Conservation (phyloP, 2,888 invertebrate species). For the Eulithis prunata region DNA sequence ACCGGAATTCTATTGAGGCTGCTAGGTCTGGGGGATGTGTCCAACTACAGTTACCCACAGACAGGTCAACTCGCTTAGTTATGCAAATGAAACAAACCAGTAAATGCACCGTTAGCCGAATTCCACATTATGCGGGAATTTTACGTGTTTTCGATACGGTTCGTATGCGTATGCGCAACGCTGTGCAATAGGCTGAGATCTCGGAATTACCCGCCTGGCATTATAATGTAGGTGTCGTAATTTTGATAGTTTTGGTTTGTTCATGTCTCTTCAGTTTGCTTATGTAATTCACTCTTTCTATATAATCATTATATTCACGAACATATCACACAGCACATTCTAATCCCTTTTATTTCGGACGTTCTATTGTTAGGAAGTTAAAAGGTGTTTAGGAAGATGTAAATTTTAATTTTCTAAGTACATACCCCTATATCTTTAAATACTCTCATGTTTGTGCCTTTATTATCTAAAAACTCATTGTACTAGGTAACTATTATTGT, state of each 20-base stretch:
- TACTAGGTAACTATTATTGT: too few relatives aligned
- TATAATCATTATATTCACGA: too few relatives aligned
- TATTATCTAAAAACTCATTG: too few relatives aligned
- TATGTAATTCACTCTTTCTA: too few relatives aligned
- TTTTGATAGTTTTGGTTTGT: conserved; percentile 2
- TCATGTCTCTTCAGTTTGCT: background rate
- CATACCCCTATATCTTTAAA: too few relatives aligned
- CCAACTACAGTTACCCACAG: conserved; percentile 27
- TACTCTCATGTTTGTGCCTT: too few relatives aligned
- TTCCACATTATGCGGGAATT: conserved; percentile 44
- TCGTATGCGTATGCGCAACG: conserved; percentile 24
- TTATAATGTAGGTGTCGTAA: conserved; percentile 8
- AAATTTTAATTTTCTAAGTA: too few relatives aligned
- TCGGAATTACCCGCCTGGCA: conserved; percentile 10
- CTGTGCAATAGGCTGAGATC: conserved; percentile 24
- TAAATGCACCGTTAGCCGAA: conserved; percentile 45
- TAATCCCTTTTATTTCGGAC: too few relatives aligned
- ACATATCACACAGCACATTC: too few relatives aligned
- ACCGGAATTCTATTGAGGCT: conserved; percentile 29
- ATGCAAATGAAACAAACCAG: conserved; percentile 41
- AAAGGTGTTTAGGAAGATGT: too few relatives aligned
- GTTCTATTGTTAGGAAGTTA: too few relatives aligned
- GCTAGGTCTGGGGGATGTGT: conserved; percentile 31
- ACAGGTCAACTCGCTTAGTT: conserved; percentile 30
- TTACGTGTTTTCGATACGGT: conserved; percentile 41